A percentile compares a stretch with the other conserved stretches of the same genome.
These are phyloP conservation scores for Strigamia maritima DNA, from an alignment of 2,888 invertebrate genomes.

Conservation along the genomic window DNA sequence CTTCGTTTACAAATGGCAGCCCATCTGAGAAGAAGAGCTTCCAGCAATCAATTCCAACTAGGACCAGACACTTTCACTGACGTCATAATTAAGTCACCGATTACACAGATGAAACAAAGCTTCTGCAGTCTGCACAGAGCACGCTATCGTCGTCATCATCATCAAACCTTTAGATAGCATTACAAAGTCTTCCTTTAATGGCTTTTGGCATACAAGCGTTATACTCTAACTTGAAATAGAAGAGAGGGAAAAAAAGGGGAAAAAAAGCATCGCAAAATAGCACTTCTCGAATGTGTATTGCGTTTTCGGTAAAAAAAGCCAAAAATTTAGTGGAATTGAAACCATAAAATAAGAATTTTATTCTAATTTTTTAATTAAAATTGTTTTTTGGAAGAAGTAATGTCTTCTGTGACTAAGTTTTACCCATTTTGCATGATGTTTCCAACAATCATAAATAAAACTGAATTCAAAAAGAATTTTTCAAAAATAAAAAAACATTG, in stretches of 20 bases:
- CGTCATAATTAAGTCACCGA: conserved; percentile 10
- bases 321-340: neutral
- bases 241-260: neutral
- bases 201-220: neutral
- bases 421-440: too few relatives aligned
- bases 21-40: neutral
- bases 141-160: conserved; percentile 10
- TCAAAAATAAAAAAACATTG: too few relatives aligned
- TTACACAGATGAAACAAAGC: conserved; percentile 15
- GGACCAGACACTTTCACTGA: conserved; percentile 15
- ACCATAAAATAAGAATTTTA: neutral
- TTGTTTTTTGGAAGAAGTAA: neutral
- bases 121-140: neutral
- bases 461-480: too few relatives aligned
- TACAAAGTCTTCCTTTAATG: neutral
- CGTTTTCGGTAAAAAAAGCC: neutral
- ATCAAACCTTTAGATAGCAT: conserved; percentile 15
- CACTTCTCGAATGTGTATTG: neutral
- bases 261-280: neutral
- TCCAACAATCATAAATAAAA: too few relatives aligned
- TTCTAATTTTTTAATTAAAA: neutral
- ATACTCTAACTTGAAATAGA: neutral
- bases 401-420: neutral
- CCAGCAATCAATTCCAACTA: conserved; percentile 15
- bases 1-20: conserved; percentile 15